phyloP scores from a whole-genome alignment of 2,113 vertebrate species.

The Gymnogyps californianus region DNA sequence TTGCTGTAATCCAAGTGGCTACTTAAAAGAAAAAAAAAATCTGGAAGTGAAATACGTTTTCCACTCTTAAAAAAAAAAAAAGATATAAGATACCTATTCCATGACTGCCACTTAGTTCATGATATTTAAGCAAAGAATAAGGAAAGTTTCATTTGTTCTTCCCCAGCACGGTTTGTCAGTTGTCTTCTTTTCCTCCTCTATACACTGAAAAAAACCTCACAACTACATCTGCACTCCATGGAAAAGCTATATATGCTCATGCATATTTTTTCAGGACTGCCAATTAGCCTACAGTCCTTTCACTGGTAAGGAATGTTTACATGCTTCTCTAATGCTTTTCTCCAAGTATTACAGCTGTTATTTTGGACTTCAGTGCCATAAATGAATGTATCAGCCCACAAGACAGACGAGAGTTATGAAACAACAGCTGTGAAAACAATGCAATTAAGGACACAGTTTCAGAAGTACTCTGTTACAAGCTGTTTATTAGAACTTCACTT shows the following conservation, averaged over 20 bases:
- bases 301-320: not conserved
- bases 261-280: not conserved
- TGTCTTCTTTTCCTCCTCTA: not conserved
- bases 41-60: not conserved
- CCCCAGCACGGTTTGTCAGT: not conserved
- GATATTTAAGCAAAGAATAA: not conserved
- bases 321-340: not conserved
- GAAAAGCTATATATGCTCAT: not conserved
- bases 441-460: not conserved
- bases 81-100: not conserved
- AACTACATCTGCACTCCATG: not conserved
- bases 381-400: not conserved
- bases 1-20: not conserved
- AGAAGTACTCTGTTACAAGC: constrained; percentile 24
- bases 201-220: not conserved
- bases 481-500: constrained; percentile 63
- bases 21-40: not conserved
- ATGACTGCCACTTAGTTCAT: not conserved
- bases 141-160: not conserved
- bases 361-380: not conserved
- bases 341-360: not conserved
- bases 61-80: not conserved
- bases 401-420: not conserved
- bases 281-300: not conserved
- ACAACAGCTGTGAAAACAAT: not conserved